phyloP scores from a whole-genome alignment of 1,140 invertebrate genomes.

The Adelges cooleyi region DNA sequence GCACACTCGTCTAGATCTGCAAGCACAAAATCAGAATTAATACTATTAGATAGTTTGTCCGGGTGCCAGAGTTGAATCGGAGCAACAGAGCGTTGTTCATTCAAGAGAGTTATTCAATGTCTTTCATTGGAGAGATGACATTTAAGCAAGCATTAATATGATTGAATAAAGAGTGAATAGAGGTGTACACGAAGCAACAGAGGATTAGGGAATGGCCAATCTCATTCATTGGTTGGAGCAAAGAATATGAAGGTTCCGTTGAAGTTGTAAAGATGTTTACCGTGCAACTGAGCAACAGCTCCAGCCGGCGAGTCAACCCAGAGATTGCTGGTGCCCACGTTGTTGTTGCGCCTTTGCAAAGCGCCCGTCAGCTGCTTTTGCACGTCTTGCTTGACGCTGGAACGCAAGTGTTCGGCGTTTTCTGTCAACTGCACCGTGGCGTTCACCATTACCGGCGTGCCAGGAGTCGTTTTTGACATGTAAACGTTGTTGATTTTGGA shows the following conservation, averaged over 20 bases:
- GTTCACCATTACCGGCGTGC: conserved; percentile 60
- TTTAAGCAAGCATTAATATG: no score
- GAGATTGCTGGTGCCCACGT: conserved; percentile 70
- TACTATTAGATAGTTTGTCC: no score
- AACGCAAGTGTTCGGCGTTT: conserved; percentile 52
- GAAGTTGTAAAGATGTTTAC: conserved; percentile 35
- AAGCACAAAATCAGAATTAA: conserved; percentile 34
- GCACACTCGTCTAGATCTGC: conserved; percentile 83
- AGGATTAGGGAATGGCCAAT: no score
- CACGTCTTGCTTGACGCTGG: conserved; percentile 57
- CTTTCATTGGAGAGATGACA: no score
- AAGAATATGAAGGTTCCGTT: not conserved
- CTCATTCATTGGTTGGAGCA: no score
- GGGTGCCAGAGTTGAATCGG: no score
- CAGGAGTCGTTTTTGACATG: conserved; percentile 37
- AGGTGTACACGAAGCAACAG: not conserved
- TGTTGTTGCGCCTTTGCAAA: conserved; percentile 67
- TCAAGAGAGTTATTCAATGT: no score
- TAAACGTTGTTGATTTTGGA: conserved; percentile 72
- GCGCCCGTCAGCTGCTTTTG: conserved; percentile 73
- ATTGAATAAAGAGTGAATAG: not conserved
- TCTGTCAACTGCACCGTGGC: conserved; percentile 65
- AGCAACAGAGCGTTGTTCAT: no score
- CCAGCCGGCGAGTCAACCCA: conserved; percentile 69
- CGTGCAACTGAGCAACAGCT: conserved; percentile 56